phyloP scores from a whole-genome alignment of 1,140 invertebrate species.

The Micrasema longulum region DNA sequence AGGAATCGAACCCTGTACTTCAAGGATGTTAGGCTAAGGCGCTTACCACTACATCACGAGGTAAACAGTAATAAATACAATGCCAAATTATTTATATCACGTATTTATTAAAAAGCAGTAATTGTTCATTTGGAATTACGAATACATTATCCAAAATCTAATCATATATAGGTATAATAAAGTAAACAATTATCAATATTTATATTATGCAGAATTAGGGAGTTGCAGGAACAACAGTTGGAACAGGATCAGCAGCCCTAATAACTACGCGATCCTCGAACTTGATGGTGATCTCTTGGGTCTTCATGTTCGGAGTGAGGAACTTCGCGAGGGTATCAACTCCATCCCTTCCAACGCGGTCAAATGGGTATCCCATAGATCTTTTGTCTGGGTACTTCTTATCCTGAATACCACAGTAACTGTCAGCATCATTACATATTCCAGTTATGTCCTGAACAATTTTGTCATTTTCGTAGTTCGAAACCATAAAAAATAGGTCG shows the following conservation, averaged over 20 bases:
- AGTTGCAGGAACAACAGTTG: not conserved
- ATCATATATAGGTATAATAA: too few species aligned
- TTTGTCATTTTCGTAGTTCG: conserved; percentile 78
- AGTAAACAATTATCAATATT: too few species aligned
- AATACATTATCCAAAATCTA: too few species aligned
- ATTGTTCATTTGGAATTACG: too few species aligned
- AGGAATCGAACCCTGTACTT: too few species aligned
- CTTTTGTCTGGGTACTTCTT: conserved; percentile 77
- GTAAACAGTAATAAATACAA: too few species aligned
- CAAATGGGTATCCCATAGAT: conserved; percentile 84
- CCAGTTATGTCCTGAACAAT: conserved; percentile 61
- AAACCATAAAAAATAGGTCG: conserved; percentile 85
- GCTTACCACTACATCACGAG: too few species aligned
- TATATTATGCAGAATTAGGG: too few species aligned
- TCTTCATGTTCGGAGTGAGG: conserved; percentile 77
- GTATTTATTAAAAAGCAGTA: too few species aligned
- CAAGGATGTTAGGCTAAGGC: too few species aligned
- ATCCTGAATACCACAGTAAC: conserved; percentile 80
- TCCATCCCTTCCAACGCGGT: conserved; percentile 68
- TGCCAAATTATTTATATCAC: too few species aligned
- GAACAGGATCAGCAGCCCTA: not conserved
- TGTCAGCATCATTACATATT: conserved; percentile 75
- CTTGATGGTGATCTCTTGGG: conserved; percentile 67
- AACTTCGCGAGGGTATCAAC: conserved; percentile 71
- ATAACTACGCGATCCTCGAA: conserved; percentile 61